Evolutionary conservation across 2,888 invertebrate species (phyloP), one percentile per base, ranked within the genome.

Genomic region (Amiota minor): DNA sequence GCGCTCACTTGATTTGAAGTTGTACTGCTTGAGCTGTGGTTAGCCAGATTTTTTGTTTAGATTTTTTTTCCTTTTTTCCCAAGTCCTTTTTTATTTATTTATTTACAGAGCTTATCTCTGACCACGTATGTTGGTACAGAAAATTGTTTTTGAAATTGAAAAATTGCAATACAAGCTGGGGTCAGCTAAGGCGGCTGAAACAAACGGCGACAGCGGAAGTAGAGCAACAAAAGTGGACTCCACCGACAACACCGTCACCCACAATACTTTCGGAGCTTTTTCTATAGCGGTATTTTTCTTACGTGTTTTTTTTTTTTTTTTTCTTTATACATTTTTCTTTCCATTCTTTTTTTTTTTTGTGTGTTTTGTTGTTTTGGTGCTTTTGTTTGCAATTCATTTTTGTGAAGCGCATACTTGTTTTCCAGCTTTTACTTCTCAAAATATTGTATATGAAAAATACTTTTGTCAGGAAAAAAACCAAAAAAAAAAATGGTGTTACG

Each of bases 111-210:
- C 84, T 84, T 84, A 84, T 84, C 86, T 86, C 86, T 86, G 86
- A 85, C 84, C 86, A 84, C 85, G 84, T 84, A 81, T 86, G 85
- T 83, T 85, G 86, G 86, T 79, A 76, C 80, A 83, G 84, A 83
- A 86, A 86, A 84, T 86, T 85, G 86, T 84, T 86, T 86, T 84
- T 86, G 86, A 84, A 84, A 84, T 84, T 86, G 86, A 84, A 85
- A 84, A 86, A 84, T 84, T 83, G 86, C 86, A 86, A 79, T 83
- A 80, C 83, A 84, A 84, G 84, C 86, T 84, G 77, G 79, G 76
- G 77, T 75, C 78, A 78, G 79, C 68, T 77, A 72, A 69, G 16
- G 71, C 10, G 71, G 67, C 62, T 10, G 35, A 62, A 62, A 62
- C n/a, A 45, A 9, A 35, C 62, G 14, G 45, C 18, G 59, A 53